Conservation (phyloP, 2,888 invertebrate genomes). For the Cataglyphis livida region DNA sequence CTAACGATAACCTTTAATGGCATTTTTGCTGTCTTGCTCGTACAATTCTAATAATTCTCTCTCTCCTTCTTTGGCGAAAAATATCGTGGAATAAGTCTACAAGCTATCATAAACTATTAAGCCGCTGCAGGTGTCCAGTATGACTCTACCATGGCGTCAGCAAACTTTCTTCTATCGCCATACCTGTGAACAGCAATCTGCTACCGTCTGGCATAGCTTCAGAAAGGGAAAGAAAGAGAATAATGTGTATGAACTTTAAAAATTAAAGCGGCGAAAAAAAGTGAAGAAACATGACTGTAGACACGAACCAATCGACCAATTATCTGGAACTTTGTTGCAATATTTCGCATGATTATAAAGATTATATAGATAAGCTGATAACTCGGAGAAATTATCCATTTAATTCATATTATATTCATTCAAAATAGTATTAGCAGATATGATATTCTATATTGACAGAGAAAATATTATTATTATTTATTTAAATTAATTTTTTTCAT, state of each 20-base stretch:
- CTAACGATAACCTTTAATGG: conserved; percentile 30
- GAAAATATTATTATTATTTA: background rate
- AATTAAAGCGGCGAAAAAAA: conserved; percentile 27
- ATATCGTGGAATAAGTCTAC: conserved; percentile 68
- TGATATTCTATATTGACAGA: background rate
- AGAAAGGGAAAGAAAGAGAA: conserved; percentile 20
- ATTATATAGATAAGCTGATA: background rate
- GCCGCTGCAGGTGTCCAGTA: conserved; percentile 77
- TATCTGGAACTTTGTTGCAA: conserved; percentile 27
- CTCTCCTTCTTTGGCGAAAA: conserved; percentile 52
- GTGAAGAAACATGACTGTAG: conserved; percentile 20
- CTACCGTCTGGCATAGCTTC: conserved; percentile 49
- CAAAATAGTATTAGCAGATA: background rate
- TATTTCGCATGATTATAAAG: background rate
- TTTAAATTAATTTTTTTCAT: background rate
- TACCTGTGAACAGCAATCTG: conserved; percentile 64
- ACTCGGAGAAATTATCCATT: background rate
- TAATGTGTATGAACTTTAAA: conserved; percentile 62
- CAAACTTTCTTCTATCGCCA: conserved; percentile 66
- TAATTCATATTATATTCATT: background rate
- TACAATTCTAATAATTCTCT: conserved; percentile 26
- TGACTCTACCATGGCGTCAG: conserved; percentile 69
- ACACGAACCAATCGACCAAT: conserved; percentile 50
- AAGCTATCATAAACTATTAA: conserved; percentile 76
- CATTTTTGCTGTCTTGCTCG: conserved; percentile 10